Conservation (phyloP, 1,140 invertebrate genomes). For the Platyura marginata region DNA sequence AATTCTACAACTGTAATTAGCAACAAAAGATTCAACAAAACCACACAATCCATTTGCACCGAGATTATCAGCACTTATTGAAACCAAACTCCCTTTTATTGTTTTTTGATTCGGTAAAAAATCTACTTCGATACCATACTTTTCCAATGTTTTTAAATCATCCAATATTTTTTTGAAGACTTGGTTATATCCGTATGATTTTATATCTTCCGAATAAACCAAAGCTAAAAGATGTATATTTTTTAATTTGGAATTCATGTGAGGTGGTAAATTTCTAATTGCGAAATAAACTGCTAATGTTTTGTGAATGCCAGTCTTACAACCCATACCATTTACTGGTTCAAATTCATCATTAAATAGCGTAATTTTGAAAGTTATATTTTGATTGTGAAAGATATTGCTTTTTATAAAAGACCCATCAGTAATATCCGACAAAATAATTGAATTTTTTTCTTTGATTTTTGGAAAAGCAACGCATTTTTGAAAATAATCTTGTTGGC, state of each 20-base stretch:
- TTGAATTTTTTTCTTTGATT: background rate
- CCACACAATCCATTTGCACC: background rate
- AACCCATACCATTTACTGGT: background rate
- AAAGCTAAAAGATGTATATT: background rate
- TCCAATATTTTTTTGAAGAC: background rate
- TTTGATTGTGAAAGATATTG: background rate
- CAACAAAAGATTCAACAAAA: background rate
- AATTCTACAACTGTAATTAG: background rate
- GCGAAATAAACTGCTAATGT: background rate
- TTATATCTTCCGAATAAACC: background rate
- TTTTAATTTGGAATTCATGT: background rate
- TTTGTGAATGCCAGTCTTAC: background rate
- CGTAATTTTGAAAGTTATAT: background rate
- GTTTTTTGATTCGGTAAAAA: background rate
- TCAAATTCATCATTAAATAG: background rate
- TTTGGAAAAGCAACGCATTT: background rate
- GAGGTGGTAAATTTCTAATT: background rate
- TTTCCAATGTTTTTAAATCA: background rate
- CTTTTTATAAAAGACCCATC: background rate
- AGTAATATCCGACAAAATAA: background rate
- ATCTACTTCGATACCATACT: background rate
- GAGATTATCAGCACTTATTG: background rate
- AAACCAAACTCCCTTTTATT: background rate
- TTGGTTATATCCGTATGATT: background rate
- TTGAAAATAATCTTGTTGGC: background rate